Conservation (phyloP, 2,888 invertebrate species). For the Drosophila paramelanica region DNA sequence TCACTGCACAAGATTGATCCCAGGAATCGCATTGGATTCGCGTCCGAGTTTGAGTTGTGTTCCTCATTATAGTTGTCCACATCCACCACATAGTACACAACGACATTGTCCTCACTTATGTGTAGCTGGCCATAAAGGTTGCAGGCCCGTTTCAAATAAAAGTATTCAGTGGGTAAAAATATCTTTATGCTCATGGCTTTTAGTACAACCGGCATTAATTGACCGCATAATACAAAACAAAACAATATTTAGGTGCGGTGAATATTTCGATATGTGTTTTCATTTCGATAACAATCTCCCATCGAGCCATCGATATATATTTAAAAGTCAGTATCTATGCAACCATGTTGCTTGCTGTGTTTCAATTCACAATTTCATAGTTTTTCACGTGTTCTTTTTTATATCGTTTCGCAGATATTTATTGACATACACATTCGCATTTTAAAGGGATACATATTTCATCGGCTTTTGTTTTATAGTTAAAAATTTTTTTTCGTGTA, state of each 20-base stretch:
- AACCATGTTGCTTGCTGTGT: constrained; percentile 33
- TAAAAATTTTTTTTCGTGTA: constrained; percentile 44
- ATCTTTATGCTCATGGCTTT: constrained; percentile 81
- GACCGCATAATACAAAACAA: constrained; percentile 27
- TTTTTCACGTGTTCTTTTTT: constrained; percentile 72
- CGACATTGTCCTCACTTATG: constrained; percentile 81
- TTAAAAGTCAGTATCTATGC: constrained; percentile 1
- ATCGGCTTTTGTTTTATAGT: constrained; percentile 56
- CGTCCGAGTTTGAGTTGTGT: background rate
- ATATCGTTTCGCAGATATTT: constrained; percentile 62
- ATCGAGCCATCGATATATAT: constrained; percentile 30
- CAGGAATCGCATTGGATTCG: constrained; percentile 66
- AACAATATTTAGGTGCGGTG: constrained; percentile 19
- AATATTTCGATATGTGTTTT: constrained; percentile 9
- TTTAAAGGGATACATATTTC: constrained; percentile 66
- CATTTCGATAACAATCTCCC: background rate
- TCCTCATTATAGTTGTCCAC: constrained; percentile 24
- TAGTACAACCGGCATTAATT: background rate
- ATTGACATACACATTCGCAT: constrained; percentile 60
- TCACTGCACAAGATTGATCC: constrained; percentile 71
- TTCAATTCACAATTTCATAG: constrained; percentile 47
- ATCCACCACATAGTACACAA: constrained; percentile 82
- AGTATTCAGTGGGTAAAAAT: constrained; percentile 80
- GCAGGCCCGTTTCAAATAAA: constrained; percentile 69
- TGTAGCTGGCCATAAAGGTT: constrained; percentile 83